Evolutionary conservation across 2,888 invertebrate species (phyloP).

Genomic region (Papilio elwesi): DNA sequence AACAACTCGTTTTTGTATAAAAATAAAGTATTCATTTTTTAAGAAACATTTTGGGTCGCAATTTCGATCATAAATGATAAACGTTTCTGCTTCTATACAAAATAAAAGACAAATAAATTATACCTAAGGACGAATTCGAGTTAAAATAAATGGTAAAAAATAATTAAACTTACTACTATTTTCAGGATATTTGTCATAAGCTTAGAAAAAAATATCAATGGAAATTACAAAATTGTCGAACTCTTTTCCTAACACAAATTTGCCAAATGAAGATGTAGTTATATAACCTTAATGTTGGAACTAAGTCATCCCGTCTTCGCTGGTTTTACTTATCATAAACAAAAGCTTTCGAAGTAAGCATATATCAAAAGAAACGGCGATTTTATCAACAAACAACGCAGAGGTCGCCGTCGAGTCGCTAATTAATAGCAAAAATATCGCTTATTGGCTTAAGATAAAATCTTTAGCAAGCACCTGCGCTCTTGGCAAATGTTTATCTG

Average conservation of each 20-base stretch:
- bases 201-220: not conserved
- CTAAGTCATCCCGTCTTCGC: not conserved
- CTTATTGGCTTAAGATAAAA: slow-evolving; percentile 71
- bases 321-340: not conserved
- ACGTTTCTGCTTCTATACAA: too few species aligned
- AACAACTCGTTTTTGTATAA: slow-evolving; percentile 7
- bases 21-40: not conserved
- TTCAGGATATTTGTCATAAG: too few species aligned
- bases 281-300: not conserved
- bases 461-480: slow-evolving; percentile 66
- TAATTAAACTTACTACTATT: not conserved
- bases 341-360: not conserved
- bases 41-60: not conserved
- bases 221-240: not conserved
- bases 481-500: slow-evolving; percentile 70
- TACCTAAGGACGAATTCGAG: not conserved
- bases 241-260: not conserved
- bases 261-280: too few species aligned
- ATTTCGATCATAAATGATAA: too few species aligned
- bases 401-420: slow-evolving; percentile 58
- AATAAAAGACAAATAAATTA: not conserved
- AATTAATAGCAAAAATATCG: slow-evolving; percentile 66
- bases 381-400: slow-evolving; percentile 52
- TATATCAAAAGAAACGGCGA: slow-evolving; percentile 42
- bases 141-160: not conserved